Percentiles rank a stretch among this genome's conserved stretches.
phyloP scores from a whole-genome alignment of 2,888 invertebrate species.

The Nomada flava region DNA sequence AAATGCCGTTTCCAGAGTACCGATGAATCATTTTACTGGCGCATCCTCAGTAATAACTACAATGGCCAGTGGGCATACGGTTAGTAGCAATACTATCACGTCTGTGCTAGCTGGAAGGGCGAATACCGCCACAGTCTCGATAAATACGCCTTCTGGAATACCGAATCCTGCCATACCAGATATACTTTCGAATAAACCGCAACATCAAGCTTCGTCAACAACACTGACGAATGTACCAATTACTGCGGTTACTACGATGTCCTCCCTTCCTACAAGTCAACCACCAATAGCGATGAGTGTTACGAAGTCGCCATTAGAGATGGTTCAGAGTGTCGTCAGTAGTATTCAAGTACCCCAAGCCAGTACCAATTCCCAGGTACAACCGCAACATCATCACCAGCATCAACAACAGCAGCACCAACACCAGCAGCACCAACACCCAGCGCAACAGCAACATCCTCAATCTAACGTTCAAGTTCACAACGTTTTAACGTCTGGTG shows the following conservation, averaged over 20 bases:
- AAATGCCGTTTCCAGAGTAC: slow-evolving; percentile 72
- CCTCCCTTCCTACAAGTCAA: slow-evolving; percentile 70
- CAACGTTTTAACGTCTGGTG: slow-evolving; percentile 80
- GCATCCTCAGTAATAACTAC: slow-evolving; percentile 85
- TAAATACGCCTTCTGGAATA: slow-evolving; percentile 87
- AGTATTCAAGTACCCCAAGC: slow-evolving; percentile 87
- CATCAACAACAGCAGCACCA: slow-evolving; percentile 77
- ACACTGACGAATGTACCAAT: slow-evolving; percentile 83
- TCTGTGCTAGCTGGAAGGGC: slow-evolving; percentile 91
- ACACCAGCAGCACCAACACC: slow-evolving; percentile 76
- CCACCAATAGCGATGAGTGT: slow-evolving; percentile 82
- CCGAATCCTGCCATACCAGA: slow-evolving; percentile 83
- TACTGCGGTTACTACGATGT: slow-evolving; percentile 63
- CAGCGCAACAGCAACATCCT: slow-evolving; percentile 75
- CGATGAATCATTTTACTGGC: slow-evolving; percentile 74
- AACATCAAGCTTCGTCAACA: slow-evolving; percentile 82
- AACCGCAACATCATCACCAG: slow-evolving; percentile 71
- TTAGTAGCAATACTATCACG: slow-evolving; percentile 92
- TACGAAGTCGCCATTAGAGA: slow-evolving; percentile 89
- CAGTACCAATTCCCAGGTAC: slow-evolving; percentile 72
- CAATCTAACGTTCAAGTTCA: slow-evolving; percentile 79
- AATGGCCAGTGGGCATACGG: slow-evolving; percentile 91
- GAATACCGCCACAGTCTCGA: slow-evolving; percentile 91
- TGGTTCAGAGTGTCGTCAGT: slow-evolving; percentile 92
- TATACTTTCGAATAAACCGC: slow-evolving; percentile 80